Conservation (phyloP, 1,140 invertebrate species). For the Chrysopa pallens region DNA sequence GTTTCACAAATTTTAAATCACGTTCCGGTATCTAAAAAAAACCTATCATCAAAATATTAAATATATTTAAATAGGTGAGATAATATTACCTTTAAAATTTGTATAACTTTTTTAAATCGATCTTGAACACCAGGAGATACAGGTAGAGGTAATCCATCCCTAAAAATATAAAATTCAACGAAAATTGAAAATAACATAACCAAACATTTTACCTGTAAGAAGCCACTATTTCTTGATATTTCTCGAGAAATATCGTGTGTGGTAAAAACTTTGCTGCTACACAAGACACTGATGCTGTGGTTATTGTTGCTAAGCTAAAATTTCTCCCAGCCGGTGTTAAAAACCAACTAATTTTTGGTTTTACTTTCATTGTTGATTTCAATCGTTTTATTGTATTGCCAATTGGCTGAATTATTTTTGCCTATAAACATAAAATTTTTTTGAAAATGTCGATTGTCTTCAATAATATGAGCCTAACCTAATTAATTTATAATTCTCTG, state of each 20-base stretch:
- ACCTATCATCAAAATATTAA: background rate
- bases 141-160: conserved; percentile 24
- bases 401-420: no score
- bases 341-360: conserved; percentile 9
- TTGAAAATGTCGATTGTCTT: no score
- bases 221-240: conserved; percentile 28
- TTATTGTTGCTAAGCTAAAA: conserved; percentile 9
- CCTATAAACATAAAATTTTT: no score
- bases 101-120: conserved; percentile 26
- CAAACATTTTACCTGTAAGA: conserved; percentile 28
- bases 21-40: conserved; percentile 22
- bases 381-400: no score
- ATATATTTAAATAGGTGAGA: conserved; percentile 1
- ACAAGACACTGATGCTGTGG: conserved; percentile 7
- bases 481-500: no score
- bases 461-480: no score
- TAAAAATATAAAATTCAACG: conserved; percentile 12
- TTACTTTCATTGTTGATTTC: no score
- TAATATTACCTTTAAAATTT: conserved; percentile 20
- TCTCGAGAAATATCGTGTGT: conserved; percentile 28
- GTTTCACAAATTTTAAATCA: conserved; percentile 21
- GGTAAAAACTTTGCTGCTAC: conserved; percentile 22
- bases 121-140: conserved; percentile 20
- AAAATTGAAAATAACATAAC: conserved; percentile 1
- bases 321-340: conserved; percentile 14